Conservation (phyloP, 1,140 invertebrate genomes). For the Zelostemma sp. region DNA sequence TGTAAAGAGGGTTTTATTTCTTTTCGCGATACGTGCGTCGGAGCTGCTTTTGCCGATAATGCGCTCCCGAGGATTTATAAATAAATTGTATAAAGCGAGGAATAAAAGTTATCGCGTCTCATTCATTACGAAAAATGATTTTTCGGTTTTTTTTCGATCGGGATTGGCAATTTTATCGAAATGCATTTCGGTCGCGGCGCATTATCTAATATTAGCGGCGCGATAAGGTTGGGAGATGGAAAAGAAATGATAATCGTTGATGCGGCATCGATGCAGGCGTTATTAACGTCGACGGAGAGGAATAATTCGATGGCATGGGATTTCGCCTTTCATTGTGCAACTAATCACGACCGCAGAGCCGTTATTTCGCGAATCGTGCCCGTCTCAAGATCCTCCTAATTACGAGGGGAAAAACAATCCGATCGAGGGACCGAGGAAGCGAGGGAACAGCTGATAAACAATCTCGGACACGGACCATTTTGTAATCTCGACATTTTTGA, state of each 20-base stretch:
- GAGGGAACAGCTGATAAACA: neutral
- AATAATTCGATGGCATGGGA: slow-evolving; percentile 15
- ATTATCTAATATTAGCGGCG: too few relatives aligned
- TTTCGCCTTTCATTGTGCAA: slow-evolving; percentile 45
- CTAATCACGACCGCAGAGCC: slow-evolving; percentile 53
- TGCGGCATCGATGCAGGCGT: slow-evolving; percentile 6
- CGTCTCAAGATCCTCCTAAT: slow-evolving; percentile 37
- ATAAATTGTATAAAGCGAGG: too few relatives aligned
- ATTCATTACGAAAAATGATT: slow-evolving; percentile 14
- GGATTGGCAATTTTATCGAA: too few relatives aligned
- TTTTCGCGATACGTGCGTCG: too few relatives aligned
- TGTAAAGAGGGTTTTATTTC: too few relatives aligned
- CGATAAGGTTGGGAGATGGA: too few relatives aligned
- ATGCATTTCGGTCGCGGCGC: too few relatives aligned
- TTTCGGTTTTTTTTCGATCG: slow-evolving; percentile 18
- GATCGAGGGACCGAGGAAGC: neutral
- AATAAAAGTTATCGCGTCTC: too few relatives aligned
- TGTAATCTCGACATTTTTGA: neutral
- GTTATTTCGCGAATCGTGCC: slow-evolving; percentile 48
- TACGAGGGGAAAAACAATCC: slow-evolving; percentile 13
- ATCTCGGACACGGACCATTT: neutral
- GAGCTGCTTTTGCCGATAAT: too few relatives aligned
- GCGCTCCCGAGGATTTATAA: too few relatives aligned
- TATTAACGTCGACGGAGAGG: slow-evolving; percentile 23
- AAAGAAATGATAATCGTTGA: too few relatives aligned